Base-by-base conservation (phyloP, 2,888 invertebrate species). In the Choreutis nemorana region DNA sequence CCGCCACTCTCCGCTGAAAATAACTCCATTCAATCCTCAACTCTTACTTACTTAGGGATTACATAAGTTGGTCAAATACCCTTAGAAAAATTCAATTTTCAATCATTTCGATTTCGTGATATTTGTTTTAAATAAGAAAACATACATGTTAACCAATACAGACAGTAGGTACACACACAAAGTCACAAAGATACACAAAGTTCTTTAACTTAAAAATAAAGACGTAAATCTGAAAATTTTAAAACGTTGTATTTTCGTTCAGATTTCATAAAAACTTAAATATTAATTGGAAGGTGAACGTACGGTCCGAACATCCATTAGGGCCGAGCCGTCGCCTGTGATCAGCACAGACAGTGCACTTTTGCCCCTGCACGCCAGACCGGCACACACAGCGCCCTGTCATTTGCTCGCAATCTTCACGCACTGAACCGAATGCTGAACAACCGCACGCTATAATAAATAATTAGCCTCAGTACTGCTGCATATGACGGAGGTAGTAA, bases 331-430 rank as follows among this genome's bases (percentile, higher is more conserved):
- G 81, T 48, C 89, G 86, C 42, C 88, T 84, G 44, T 89, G 89
- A 49, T 89, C 88, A 5, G 87, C 85, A 53, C 91, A 91, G 20
- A 88, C 82, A 3, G 89, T 90, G 70, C 95, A 96, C 60, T 94
- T 94, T 56, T 90, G 89, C 8, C 95, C 94, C 45, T 87, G 86
- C 14, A 93, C 90, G 6, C 89, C 89, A 3, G 86, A 82, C 43
- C 89, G 88, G 66, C 95, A 96, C 22, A 93, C 90, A 57, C 95
- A 95, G 25, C 90, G 81, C 5, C 95, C 95, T 1, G 90, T 93
- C 89, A 91, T 94, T 72, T 95, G 95, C 50, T 94, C 92, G 61
- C 95, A 96, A 61, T 95, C 95, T 49, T 91, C 90, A 33, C 95
- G 81, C 2, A 89, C 89, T 0, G 94, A 91, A 3, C 96, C 96